phyloP scores from a whole-genome alignment of 2,797 vertebrate species.

The Halcyon smyrnensis region DNA sequence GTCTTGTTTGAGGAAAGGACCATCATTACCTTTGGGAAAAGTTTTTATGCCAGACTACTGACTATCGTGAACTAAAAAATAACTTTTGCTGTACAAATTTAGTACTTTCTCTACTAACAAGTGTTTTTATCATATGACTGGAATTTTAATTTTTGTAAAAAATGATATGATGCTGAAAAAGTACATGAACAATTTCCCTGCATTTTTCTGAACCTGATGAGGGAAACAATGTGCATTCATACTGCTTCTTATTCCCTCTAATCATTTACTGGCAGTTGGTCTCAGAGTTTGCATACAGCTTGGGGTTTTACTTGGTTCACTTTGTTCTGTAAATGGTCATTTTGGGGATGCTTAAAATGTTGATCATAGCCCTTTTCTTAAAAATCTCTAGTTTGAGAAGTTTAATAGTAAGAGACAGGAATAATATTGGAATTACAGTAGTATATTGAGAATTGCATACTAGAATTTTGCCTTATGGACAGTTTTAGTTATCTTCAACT shows the following conservation, averaged over 20 bases:
- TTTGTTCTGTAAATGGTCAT: not conserved
- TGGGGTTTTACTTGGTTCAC: not conserved
- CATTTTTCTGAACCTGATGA: not conserved
- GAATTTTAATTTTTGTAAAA: not conserved
- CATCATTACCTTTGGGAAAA: not conserved
- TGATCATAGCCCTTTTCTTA: rapidly evolving
- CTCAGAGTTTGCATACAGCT: not conserved
- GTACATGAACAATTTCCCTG: not conserved
- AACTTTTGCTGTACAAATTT: not conserved
- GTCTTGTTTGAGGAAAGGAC: not conserved
- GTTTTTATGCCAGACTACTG: not conserved
- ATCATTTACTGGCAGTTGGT: not conserved
- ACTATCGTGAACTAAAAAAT: not conserved
- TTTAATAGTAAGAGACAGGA: not conserved
- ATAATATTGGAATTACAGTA: not conserved
- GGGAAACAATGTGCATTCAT: not conserved
- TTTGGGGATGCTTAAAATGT: not conserved
- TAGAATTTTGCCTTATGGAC: not conserved
- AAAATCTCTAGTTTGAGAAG: not conserved
- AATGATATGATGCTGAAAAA: not conserved
- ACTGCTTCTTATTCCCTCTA: not conserved
- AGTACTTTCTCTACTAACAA: not conserved
- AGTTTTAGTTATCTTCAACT: not conserved
- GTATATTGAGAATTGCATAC: not conserved
- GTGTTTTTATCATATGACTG: not conserved